These are phyloP conservation scores for Petrophora chlorosata DNA, from an alignment of 2,888 invertebrate species.

Conservation along the genomic window DNA sequence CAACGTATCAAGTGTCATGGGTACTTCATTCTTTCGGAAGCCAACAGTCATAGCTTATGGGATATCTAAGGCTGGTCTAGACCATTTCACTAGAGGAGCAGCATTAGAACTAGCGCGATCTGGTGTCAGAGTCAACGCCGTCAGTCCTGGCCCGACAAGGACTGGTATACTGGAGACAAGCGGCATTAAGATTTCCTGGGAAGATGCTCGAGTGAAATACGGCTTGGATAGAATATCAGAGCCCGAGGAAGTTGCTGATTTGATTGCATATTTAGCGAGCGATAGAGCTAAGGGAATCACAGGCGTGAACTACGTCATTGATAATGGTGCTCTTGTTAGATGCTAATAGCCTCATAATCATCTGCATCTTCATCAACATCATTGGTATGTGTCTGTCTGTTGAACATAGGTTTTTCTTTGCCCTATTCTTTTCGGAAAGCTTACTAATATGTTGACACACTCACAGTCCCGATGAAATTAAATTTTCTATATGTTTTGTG, in stretches of 20 bases:
- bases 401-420: too few relatives aligned
- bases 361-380: not conserved
- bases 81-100: constrained; percentile 88
- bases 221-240: constrained; percentile 20
- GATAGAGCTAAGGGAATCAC: constrained; percentile 47
- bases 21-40: not conserved
- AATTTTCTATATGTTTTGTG: too few relatives aligned
- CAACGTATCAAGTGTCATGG: constrained; percentile 49
- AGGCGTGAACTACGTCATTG: constrained; percentile 36
- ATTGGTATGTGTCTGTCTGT: not conserved
- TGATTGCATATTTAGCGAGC: constrained; percentile 47
- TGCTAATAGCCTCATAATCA: not conserved
- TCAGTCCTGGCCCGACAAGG: constrained; percentile 89
- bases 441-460: too few relatives aligned
- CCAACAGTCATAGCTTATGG: constrained; percentile 61
- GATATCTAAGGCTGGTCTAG: constrained; percentile 54
- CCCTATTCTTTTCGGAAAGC: too few relatives aligned
- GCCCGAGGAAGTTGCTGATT: constrained; percentile 45
- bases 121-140: constrained; percentile 86
- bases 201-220: not conserved
- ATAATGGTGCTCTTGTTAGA: constrained; percentile 34
- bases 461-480: too few relatives aligned
- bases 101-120: constrained; percentile 85
- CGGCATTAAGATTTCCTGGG: constrained; percentile 3
- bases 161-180: constrained; percentile 53